These are phyloP conservation scores for Myocastor coypus DNA, from an alignment of 2,113 vertebrate genomes.

Conservation along the genomic window DNA sequence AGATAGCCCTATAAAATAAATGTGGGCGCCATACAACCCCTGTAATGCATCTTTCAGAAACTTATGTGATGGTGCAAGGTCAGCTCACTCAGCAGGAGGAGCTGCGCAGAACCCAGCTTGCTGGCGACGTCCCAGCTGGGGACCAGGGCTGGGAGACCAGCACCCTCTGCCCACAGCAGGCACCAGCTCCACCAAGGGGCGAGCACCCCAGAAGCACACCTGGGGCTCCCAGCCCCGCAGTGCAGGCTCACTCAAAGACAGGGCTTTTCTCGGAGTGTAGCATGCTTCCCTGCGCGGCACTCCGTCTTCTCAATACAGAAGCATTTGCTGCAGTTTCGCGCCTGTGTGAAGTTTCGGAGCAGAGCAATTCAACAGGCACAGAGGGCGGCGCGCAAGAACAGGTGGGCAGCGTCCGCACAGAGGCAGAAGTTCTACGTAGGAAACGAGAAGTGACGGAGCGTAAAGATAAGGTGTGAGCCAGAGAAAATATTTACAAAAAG, in stretches of 20 bases:
- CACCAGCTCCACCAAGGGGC: not conserved
- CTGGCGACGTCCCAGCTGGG: not conserved
- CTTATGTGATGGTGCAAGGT: not conserved
- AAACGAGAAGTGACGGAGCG: not conserved
- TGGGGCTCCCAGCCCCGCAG: not conserved
- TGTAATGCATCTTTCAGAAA: no score
- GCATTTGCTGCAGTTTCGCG: not conserved
- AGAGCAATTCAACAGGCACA: no score
- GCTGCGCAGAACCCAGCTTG: not conserved
- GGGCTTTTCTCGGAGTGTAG: not conserved
- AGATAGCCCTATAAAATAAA: no score
- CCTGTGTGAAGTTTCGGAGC: not conserved
- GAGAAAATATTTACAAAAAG: not conserved
- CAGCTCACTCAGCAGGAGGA: no score
- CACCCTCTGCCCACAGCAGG: not conserved
- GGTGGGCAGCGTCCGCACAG: no score
- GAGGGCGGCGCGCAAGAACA: no score
- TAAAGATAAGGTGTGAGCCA: not conserved
- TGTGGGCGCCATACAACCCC: no score
- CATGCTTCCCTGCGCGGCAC: no score
- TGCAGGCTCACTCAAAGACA: not conserved
- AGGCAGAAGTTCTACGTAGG: not conserved
- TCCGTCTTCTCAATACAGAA: not conserved
- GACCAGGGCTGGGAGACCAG: no score
- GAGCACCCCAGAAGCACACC: not conserved